phyloP scores from a whole-genome alignment of 1,140 invertebrate genomes.

The Latrodectus geometricus region DNA sequence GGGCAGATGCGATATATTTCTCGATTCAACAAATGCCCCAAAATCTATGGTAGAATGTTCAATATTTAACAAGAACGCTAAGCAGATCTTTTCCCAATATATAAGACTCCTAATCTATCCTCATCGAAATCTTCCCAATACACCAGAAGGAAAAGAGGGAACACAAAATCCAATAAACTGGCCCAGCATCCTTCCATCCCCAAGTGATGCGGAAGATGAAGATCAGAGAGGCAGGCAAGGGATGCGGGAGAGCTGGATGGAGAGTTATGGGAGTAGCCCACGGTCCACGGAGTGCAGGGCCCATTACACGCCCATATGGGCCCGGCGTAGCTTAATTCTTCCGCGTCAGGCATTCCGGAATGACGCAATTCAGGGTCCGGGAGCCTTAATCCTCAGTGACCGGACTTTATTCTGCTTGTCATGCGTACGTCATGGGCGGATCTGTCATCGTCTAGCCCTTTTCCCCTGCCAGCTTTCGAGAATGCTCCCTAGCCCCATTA shows the following conservation, averaged over 20 bases:
- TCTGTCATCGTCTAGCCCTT: constrained; percentile 40
- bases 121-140: constrained; percentile 1
- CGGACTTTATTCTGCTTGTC: constrained; percentile 62
- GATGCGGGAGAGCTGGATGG: constrained; percentile 6
- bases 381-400: constrained; percentile 52
- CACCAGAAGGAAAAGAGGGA: constrained; percentile 6
- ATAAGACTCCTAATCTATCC: constrained; percentile 5
- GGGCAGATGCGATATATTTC: too few relatives aligned
- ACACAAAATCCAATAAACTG: constrained; percentile 55
- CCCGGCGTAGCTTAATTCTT: constrained; percentile 61
- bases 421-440: constrained; percentile 42
- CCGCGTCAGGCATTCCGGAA: constrained; percentile 54
- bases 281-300: constrained; percentile 54
- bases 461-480: background rate
- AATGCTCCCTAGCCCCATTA: background rate
- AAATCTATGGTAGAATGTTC: too few relatives aligned
- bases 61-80: background rate
- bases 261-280: constrained; percentile 52
- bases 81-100: background rate
- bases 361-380: constrained; percentile 52
- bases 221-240: constrained; percentile 20
- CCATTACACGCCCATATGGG: constrained; percentile 62
- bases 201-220: constrained; percentile 60
- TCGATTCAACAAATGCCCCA: too few relatives aligned
- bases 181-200: constrained; percentile 54